phyloP scores from a whole-genome alignment of 2,113 vertebrate genomes.

The Phrynosoma blainvillii region DNA sequence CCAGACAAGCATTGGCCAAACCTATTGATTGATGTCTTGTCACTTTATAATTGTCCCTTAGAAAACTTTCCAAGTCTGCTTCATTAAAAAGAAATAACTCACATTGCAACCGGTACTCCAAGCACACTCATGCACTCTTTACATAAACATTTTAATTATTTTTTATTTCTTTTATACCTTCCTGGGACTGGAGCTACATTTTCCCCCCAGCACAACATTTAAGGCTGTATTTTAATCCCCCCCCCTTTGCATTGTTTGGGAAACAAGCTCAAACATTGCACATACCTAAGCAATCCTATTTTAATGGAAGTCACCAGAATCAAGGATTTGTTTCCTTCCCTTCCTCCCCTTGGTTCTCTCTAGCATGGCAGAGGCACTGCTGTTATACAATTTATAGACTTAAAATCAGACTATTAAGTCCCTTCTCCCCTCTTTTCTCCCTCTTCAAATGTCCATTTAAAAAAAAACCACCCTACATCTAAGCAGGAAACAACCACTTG shows the following conservation, averaged over 20 bases:
- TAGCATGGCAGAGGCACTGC: slow-evolving; percentile 1
- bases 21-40: not conserved
- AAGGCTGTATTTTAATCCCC: slow-evolving; percentile 66
- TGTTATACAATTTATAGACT: not conserved
- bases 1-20: not conserved
- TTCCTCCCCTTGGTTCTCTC: not conserved
- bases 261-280: slow-evolving; percentile 27
- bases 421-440: not conserved
- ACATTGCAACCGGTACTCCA: not conserved
- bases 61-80: slow-evolving; percentile 17
- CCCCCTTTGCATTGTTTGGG: slow-evolving; percentile 33
- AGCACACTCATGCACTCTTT: slow-evolving; percentile 4
- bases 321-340: not conserved
- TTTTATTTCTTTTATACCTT: not conserved
- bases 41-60: slow-evolving; percentile 11
- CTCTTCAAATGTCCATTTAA: not conserved
- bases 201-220: slow-evolving; percentile 48
- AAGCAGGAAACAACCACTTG: not conserved
- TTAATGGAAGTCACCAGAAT: slow-evolving; percentile 1
- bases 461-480: not conserved
- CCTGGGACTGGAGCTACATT: not conserved
- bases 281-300: not conserved
- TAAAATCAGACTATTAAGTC: not conserved
- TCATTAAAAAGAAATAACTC: not conserved
- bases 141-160: slow-evolving; percentile 15